phyloP scores from a whole-genome alignment of 1,140 invertebrate species.

The Thereuonema tuberculata region DNA sequence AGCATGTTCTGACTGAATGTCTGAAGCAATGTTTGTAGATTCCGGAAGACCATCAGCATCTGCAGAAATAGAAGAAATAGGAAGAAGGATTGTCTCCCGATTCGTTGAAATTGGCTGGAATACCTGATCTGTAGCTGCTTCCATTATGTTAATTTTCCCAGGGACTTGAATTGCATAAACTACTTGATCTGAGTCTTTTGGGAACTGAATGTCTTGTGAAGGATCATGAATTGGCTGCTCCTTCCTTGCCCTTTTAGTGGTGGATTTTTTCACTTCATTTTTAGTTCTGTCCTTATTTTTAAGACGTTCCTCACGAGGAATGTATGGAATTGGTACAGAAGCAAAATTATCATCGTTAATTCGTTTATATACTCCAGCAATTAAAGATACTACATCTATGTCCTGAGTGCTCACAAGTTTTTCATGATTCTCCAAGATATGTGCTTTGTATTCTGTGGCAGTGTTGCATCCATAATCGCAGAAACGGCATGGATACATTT shows the following conservation, averaged over 20 bases:
- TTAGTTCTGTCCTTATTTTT: background rate
- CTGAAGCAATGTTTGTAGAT: no score
- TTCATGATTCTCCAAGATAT: constrained; percentile 43
- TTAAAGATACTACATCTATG: background rate
- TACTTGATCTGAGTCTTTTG: background rate
- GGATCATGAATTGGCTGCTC: background rate
- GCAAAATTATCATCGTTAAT: background rate
- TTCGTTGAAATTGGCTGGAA: background rate
- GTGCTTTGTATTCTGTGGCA: constrained; percentile 48
- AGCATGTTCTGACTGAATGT: background rate
- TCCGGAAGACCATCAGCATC: background rate
- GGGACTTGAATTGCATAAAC: background rate
- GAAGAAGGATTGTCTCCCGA: background rate
- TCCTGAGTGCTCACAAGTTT: constrained; percentile 23
- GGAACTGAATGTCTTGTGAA: no score
- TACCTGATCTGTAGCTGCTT: background rate
- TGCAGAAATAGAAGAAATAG: background rate
- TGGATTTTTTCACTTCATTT: no score
- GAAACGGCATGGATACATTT: constrained; percentile 55
- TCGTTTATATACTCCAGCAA: background rate
- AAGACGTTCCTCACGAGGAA: background rate
- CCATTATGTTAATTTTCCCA: background rate
- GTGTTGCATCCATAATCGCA: constrained; percentile 49
- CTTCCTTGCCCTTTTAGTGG: background rate
- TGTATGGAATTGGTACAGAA: background rate